Base-by-base conservation (phyloP, 2,113 vertebrate species). In the Eublepharis macularius region DNA sequence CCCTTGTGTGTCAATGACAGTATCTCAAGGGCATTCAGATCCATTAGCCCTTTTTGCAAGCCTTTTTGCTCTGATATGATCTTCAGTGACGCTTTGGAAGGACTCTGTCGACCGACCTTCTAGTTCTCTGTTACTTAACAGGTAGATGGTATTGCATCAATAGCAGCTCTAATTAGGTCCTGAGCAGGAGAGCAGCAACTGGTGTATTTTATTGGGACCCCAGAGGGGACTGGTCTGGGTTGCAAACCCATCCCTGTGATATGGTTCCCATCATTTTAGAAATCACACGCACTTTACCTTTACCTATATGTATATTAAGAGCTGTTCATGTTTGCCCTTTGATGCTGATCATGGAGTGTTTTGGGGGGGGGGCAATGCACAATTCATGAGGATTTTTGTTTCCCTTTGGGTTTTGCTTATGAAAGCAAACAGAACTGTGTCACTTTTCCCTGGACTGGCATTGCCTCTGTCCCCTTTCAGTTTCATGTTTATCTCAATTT, bases 361-460 rank as follows among this genome's bases (percentile, higher is more conserved):
- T 90, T 83, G n/a, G 12, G 88, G 89, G 51, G 54, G 10, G 41
- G 26, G 89, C 86, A 51, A 49, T 85, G 80, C 41, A 63, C 85
- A 94, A 84, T 91, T 93, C 92, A 77, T 78, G 79, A 87, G 90
- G 91, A 45, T 91, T 87, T 84, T 91, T 80, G 16, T 29, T 3
- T 29, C 16, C 1, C 16, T 36, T 45, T 1, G 6, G 24, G 57
- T 29, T n/a, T 88, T 93, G 92, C 92, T 93, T 87, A 3, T 89
- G 91, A 92, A 91, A 93, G 91, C 90, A 93, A 88, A 91, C 91
- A 90, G 86, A 90, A 95, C 95, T 88, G 90, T 95, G 89, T 93
- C 91, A 90, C 95, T 94, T 86, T 92, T 95, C 85, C 91, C 90
- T 74, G 65, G 88, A 81, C 89, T 83, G 86, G 65, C 0, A 14